Base-by-base conservation (phyloP, 2,888 invertebrate genomes). In the Erpobdella octoculata region DNA sequence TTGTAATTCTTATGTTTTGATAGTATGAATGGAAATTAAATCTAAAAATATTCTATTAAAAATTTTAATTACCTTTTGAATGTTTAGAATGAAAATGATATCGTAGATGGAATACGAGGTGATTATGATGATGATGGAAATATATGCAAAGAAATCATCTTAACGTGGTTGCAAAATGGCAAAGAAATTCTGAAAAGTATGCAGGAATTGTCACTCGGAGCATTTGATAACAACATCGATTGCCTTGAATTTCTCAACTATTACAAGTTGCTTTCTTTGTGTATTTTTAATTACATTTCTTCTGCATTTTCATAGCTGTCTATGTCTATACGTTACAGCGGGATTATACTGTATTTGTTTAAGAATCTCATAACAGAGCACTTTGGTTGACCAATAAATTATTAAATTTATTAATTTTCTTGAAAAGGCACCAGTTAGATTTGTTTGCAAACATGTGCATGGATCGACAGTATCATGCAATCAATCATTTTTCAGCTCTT, bases 361-460 rank as follows among this genome's bases (percentile, higher is more conserved):
- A 15, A 15, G 12, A 41, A 15, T 41, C n/a, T 41, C 12, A n/a
- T 41, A 41, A 41, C 46, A 41, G n/a, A 12, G 46, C 46, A 41
- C 12, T n/a, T 15, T 41, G n/a, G 9, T 8, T 58, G 25, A 58
- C 59, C 59, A 58, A 8, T n/a, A n/a, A n/a, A n/a, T n/a, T n/a
- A n/a, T n/a, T n/a, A n/a, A n/a, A n/a, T n/a, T n/a, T n/a, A n/a
- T n/a, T n/a, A n/a, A n/a, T n/a, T n/a, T n/a, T n/a, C 46, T 15
- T 41, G 12, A 76, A 5, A 78, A 84, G 94, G 36, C 97, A 98
- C 86, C 97, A 98, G 83, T 86, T 98, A 72, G 94, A 97, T 85
- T 86, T 98, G 75, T 96, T 97, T 85, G 95, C 97, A 72, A 95
- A 97, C 85, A 97, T 99, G 97, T 99, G 98, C 82, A 87, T 96